Evolutionary conservation across 2,113 vertebrate genomes (phyloP).

Genomic region (Benitochromis conjunctus): DNA sequence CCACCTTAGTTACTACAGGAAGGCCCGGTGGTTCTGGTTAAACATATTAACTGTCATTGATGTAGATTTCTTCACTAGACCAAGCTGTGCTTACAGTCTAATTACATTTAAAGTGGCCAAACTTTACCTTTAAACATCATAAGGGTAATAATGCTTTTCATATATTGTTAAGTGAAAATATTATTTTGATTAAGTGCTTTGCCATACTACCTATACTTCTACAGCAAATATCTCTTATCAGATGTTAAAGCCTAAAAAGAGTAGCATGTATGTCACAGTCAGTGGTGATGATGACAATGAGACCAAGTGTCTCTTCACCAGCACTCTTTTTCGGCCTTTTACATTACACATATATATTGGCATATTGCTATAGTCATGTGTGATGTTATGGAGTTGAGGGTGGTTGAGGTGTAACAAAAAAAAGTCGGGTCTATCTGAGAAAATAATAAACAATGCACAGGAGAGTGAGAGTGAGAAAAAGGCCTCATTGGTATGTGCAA

Average conservation of each 20-base stretch:
- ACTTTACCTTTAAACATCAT: neutral
- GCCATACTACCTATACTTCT: neutral
- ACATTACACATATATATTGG: neutral
- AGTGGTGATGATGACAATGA: neutral
- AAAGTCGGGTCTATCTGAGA: neutral
- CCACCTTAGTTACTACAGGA: neutral
- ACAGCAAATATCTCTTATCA: neutral
- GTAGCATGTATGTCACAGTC: neutral
- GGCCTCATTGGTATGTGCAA: conserved; percentile 1
- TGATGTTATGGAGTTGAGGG: neutral
- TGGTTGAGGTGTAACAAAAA: neutral
- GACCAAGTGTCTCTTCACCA: neutral
- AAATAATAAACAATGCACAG: neutral
- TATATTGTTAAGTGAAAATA: neutral
- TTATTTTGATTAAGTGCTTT: neutral
- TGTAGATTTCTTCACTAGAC: neutral
- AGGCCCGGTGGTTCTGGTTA: neutral
- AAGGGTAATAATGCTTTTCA: neutral
- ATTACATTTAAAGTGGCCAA: neutral
- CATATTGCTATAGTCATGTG: neutral
- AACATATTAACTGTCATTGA: neutral
- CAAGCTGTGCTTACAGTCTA: neutral
- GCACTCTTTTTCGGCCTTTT: neutral
- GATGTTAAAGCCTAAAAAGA: neutral
- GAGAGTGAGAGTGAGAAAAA: neutral